A percentile compares a stretch with the other conserved stretches of the same genome.
These are phyloP conservation scores for Drosophila ambigua DNA, from an alignment of 1,140 invertebrate species.

Conservation along the genomic window DNA sequence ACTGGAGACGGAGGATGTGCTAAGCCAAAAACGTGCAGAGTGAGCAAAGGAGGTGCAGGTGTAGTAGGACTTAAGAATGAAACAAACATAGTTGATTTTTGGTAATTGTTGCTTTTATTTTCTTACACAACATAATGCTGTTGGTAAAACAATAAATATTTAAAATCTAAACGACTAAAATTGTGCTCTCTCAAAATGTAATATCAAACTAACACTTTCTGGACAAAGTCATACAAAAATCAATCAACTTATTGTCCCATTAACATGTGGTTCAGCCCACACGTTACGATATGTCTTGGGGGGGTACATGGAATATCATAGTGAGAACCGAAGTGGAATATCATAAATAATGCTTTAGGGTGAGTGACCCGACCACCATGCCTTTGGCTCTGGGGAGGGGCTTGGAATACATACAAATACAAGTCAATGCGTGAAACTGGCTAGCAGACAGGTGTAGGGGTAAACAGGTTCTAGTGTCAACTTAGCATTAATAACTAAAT, in stretches of 20 bases:
- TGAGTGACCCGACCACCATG: constrained; percentile 21
- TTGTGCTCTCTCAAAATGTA: constrained; percentile 33
- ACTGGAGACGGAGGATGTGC: constrained; percentile 42
- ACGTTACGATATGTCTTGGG: constrained; percentile 65
- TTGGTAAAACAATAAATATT: constrained; percentile 71
- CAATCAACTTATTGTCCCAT: constrained; percentile 59
- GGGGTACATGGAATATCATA: constrained; percentile 56
- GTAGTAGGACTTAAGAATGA: constrained; percentile 11
- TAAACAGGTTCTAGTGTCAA: constrained; percentile 46
- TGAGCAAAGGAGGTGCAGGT: constrained; percentile 11
- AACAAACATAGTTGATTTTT: constrained; percentile 38
- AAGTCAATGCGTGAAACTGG: constrained; percentile 23
- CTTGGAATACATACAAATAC: constrained; percentile 59
- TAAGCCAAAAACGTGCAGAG: constrained; percentile 63
- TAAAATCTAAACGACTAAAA: constrained; percentile 60
- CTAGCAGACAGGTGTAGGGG: constrained; percentile 6
- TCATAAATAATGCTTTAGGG: constrained; percentile 75
- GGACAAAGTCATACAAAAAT: constrained; percentile 21
- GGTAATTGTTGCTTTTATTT: constrained; percentile 69
- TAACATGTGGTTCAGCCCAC: constrained; percentile 16
- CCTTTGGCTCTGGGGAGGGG: constrained; percentile 14
- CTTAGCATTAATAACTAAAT: constrained; percentile 43
- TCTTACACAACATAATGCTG: constrained; percentile 51
- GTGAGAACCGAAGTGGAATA: constrained; percentile 51
- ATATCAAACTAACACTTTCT: constrained; percentile 27